phyloP scores from a whole-genome alignment of 2,797 vertebrate genomes.

The Megaceryle alcyon region DNA sequence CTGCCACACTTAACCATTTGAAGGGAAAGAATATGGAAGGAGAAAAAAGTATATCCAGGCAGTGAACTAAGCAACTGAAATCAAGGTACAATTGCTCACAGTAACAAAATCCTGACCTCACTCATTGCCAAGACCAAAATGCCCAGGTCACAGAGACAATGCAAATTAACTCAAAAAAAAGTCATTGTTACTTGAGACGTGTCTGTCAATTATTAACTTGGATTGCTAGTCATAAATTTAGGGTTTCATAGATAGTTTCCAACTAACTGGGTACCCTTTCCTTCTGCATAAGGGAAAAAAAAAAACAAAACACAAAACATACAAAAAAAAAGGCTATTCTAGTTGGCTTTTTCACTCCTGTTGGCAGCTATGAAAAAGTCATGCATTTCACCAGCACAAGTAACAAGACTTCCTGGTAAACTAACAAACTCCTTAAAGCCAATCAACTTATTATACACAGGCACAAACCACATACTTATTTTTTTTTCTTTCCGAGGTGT shows the following conservation, averaged over 20 bases:
- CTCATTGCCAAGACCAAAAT: neutral
- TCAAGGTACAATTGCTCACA: neutral
- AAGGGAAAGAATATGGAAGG: neutral
- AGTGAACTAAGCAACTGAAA: neutral
- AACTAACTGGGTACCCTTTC: neutral
- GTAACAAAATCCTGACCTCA: neutral
- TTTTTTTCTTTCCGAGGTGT: neutral
- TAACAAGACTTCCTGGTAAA: neutral
- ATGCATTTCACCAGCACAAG: neutral
- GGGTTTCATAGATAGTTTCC: neutral
- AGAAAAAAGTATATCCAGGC: neutral
- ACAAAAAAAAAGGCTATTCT: neutral
- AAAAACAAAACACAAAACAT: neutral
- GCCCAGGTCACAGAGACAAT: neutral
- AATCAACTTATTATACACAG: neutral
- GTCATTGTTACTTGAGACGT: neutral
- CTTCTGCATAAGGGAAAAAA: rapidly evolving
- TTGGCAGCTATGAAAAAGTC: neutral
- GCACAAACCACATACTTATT: neutral
- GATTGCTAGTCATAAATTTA: neutral
- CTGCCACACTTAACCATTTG: conserved; percentile 1
- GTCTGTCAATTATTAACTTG: conserved; percentile 2
- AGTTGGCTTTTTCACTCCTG: rapidly evolving
- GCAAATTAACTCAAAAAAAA: neutral
- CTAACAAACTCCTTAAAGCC: neutral